Conservation (phyloP, 2,888 invertebrate genomes). For the Xanthostigma xanthostigma region DNA sequence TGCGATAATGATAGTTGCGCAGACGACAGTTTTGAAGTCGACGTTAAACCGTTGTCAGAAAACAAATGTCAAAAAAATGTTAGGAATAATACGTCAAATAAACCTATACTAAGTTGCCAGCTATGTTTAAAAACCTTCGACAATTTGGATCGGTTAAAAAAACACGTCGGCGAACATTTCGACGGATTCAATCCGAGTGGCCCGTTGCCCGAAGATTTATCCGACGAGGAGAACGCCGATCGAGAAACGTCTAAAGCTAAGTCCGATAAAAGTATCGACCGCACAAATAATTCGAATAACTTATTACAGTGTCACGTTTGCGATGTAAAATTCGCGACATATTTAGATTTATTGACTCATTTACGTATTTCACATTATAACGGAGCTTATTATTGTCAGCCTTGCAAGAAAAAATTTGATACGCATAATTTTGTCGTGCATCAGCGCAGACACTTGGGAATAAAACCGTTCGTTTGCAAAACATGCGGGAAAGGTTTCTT, state of each 20-base stretch:
- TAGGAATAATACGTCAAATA: no score
- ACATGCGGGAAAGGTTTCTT: slow-evolving; percentile 14
- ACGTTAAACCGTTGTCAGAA: no score
- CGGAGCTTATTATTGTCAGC: slow-evolving; percentile 12
- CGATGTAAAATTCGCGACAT: background rate
- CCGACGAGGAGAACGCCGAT: no score
- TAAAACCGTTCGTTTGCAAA: slow-evolving; percentile 14
- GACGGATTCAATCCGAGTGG: slow-evolving; percentile 4
- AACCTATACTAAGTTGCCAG: slow-evolving; percentile 13
- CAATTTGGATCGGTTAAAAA: slow-evolving; percentile 15
- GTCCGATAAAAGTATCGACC: no score
- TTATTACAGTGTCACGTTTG: slow-evolving; percentile 1
- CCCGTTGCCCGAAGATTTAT: slow-evolving; percentile 5
- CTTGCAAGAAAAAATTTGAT: slow-evolving; percentile 15
- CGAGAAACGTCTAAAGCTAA: no score
- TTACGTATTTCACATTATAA: slow-evolving; percentile 1
- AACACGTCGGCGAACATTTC: slow-evolving; percentile 19
- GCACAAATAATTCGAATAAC: background rate
- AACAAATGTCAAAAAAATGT: no score
- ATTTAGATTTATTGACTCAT: slow-evolving; percentile 1
- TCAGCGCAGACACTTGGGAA: slow-evolving; percentile 12
- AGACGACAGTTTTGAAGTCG: no score
- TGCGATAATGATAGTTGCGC: no score
- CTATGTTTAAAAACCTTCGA: slow-evolving; percentile 17
- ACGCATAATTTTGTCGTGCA: slow-evolving; percentile 15